These are phyloP conservation scores for Heterocephalus glaber DNA, from an alignment of 2,113 vertebrate genomes.

Conservation along the genomic window DNA sequence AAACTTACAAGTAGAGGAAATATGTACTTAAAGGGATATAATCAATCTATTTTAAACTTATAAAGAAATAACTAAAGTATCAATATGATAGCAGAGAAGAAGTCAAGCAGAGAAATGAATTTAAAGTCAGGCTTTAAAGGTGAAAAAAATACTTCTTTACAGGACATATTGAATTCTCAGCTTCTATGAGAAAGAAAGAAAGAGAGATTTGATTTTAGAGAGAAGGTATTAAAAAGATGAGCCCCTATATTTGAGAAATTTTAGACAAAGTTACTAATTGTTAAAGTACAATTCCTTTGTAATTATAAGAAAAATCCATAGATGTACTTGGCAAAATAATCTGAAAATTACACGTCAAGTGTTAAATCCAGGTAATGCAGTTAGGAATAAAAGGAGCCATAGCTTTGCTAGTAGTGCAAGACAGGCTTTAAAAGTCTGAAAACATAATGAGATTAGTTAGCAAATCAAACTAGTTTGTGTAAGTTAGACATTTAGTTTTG, in stretches of 20 bases:
- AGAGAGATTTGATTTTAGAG: neutral
- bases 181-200: neutral
- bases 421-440: neutral
- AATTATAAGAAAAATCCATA: neutral
- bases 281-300: neutral
- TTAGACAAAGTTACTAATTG: neutral
- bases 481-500: neutral
- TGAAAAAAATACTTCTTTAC: neutral
- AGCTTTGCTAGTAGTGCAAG: neutral
- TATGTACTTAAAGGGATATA: neutral
- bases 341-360: neutral
- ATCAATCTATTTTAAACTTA: conserved; percentile 33
- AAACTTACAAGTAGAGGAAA: neutral
- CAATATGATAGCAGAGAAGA: neutral
- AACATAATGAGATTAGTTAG: neutral
- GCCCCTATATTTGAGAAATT: neutral
- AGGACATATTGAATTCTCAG: neutral
- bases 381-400: neutral
- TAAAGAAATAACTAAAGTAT: neutral
- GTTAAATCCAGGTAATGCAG: neutral
- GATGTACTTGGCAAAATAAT: neutral
- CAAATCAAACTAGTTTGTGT: neutral
- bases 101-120: neutral
- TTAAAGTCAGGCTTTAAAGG: neutral
- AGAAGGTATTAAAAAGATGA: neutral